Conservation (phyloP, 2,113 vertebrate genomes). For the Halichoerus grypus region DNA sequence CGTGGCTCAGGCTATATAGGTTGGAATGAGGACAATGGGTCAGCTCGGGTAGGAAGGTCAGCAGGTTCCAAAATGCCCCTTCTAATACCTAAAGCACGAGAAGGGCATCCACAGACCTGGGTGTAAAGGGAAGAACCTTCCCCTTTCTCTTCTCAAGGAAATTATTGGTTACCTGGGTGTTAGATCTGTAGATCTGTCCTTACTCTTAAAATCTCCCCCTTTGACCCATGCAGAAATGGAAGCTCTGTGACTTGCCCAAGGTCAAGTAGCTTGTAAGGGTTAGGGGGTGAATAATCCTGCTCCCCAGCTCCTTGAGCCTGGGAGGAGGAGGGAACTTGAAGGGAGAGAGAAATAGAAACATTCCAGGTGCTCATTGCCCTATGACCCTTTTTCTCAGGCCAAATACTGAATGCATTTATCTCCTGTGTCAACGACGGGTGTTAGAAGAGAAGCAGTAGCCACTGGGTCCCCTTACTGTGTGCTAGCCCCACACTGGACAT, state of each 20-base stretch:
- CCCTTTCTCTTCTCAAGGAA: not conserved
- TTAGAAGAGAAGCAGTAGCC: not conserved
- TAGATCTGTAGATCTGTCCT: not conserved
- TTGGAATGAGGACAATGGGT: not conserved
- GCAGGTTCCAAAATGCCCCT: not conserved
- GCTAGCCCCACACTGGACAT: not conserved
- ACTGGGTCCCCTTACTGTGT: not conserved
- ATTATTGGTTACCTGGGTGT: not conserved
- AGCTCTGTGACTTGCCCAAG: not conserved
- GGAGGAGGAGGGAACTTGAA: not conserved
- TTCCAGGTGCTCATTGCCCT: not conserved
- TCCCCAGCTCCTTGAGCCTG: not conserved
- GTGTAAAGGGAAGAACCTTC: not conserved
- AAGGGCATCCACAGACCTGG: not conserved
- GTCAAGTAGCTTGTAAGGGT: not conserved
- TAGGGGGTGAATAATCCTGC: not conserved
- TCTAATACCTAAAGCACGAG: not conserved
- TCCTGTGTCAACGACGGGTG: accelerated
- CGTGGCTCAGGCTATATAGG: not conserved
- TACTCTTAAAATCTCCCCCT: not conserved
- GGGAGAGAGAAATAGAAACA: not conserved
- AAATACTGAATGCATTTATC: not conserved
- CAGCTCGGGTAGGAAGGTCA: not conserved
- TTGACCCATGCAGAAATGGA: not conserved
- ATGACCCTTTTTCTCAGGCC: not conserved